Percentiles rank a stretch among this genome's conserved stretches.
Conservation (phyloP, 2,888 invertebrate species). For the Thymelicus lineola region DNA sequence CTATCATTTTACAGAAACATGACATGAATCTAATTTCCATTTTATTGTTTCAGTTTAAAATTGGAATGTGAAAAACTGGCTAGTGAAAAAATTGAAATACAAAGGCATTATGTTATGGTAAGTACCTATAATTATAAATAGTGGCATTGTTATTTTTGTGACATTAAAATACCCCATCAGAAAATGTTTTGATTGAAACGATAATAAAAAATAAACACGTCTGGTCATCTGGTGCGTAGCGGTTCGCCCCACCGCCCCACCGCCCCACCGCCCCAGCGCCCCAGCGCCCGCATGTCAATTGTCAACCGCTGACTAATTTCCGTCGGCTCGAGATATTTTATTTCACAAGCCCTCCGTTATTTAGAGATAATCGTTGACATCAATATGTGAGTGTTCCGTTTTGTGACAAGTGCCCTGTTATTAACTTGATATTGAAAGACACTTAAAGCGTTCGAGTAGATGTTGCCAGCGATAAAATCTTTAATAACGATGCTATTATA, state of each 20-base stretch:
- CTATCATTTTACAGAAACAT: no score
- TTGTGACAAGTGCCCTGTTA: conserved; percentile 46
- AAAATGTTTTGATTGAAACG: conserved; percentile 33
- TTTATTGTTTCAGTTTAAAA: conserved; percentile 88
- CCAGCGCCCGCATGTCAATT: conserved; percentile 68
- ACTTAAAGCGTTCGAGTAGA: conserved; percentile 23
- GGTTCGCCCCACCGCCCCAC: conserved; percentile 47
- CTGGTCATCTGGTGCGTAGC: conserved; percentile 61
- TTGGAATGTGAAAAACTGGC: conserved; percentile 95
- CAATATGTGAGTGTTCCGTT: conserved; percentile 46
- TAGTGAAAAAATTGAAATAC: conserved; percentile 95
- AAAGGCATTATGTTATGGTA: conserved; percentile 96
- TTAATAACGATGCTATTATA: conserved; percentile 10
- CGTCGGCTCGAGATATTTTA: conserved; percentile 55
- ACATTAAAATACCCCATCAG: conserved; percentile 4
- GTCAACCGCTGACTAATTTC: conserved; percentile 49
- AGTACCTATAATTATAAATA: conserved; percentile 68
- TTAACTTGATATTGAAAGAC: conserved; percentile 36
- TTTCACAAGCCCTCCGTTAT: conserved; percentile 55
- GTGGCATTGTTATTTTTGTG: conserved; percentile 8
- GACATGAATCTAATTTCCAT: not conserved
- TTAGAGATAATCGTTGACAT: conserved; percentile 49
- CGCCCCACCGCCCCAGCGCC: conserved; percentile 25
- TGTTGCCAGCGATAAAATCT: conserved; percentile 23
- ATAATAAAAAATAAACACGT: conserved; percentile 54